A percentile compares a stretch with the other conserved stretches of the same genome.
These are phyloP conservation scores for Liparis tanakae DNA, from an alignment of 2,797 vertebrate genomes.

Conservation along the genomic window DNA sequence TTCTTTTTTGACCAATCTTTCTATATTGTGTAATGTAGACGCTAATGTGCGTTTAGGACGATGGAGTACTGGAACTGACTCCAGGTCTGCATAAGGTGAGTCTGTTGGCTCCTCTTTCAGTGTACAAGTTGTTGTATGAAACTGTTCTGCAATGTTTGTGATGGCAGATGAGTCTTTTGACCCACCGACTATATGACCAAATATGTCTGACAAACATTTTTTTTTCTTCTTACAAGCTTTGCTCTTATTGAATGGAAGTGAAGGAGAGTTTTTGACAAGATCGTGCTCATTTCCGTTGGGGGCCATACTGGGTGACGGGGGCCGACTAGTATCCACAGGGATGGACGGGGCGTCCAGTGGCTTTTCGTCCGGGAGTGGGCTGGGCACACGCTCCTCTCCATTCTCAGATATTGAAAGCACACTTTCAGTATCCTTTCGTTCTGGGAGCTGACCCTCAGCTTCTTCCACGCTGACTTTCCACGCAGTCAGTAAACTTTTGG, in stretches of 20 bases:
- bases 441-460: conserved; percentile 88
- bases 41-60: conserved; percentile 77
- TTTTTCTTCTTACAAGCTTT: conserved; percentile 79
- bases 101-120: conserved; percentile 74
- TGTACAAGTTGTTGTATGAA: conserved; percentile 46
- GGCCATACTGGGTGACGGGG: conserved; percentile 41
- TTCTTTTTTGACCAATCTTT: conserved; percentile 39
- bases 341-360: conserved; percentile 42
- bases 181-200: conserved; percentile 73
- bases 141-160: conserved; percentile 28
- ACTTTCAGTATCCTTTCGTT: conserved; percentile 72
- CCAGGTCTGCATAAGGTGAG: conserved; percentile 81
- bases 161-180: conserved; percentile 59
- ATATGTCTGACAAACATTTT: conserved; percentile 79
- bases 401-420: conserved; percentile 59
- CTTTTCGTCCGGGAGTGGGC: conserved; percentile 68
- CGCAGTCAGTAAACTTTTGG: conserved; percentile 90
- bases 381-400: conserved; percentile 55
- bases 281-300: conserved; percentile 60
- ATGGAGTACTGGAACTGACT: conserved; percentile 80
- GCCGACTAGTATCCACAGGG: conserved; percentile 33
- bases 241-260: conserved; percentile 62
- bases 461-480: conserved; percentile 94
- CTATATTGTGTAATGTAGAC: conserved; percentile 25
- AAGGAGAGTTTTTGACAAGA: conserved; percentile 48